Percentiles rank a stretch among this genome's conserved stretches.
Evolutionary conservation across 2,113 vertebrate genomes (phyloP).

Genomic region (Sinosuthora webbiana): DNA sequence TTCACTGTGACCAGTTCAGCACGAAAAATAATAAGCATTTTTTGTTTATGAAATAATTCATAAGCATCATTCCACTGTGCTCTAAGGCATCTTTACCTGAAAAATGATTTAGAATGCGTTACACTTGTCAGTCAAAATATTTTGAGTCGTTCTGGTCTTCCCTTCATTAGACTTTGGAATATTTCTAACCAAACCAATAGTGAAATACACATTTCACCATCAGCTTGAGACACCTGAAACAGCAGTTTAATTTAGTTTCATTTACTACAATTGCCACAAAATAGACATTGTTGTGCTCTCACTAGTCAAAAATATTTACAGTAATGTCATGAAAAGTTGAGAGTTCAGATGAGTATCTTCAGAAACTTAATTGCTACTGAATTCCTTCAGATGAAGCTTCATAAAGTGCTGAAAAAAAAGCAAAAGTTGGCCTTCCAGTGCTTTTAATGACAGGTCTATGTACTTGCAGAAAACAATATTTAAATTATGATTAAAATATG

Average conservation of each 20-base stretch:
- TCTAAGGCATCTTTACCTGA: neutral
- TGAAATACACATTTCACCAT: slow-evolving; percentile 2
- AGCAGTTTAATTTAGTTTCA: neutral
- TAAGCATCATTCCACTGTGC: neutral
- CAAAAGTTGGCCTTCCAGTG: neutral
- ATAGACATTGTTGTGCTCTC: neutral
- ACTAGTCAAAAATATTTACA: slow-evolving; percentile 9
- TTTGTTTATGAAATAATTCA: neutral
- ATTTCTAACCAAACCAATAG: slow-evolving; percentile 15
- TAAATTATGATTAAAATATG: neutral
- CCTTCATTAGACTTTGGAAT: neutral
- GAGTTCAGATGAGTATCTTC: neutral
- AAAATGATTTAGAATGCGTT: neutral
- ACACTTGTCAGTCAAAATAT: neutral
- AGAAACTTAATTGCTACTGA: neutral
- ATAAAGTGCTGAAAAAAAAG: neutral
- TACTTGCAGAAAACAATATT: neutral
- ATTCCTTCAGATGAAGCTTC: neutral
- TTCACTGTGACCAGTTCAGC: neutral
- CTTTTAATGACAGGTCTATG: neutral
- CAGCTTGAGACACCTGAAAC: neutral
- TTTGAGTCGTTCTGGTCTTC: neutral
- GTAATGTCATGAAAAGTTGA: neutral
- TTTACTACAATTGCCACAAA: neutral
- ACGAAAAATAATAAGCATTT: neutral